Conservation (phyloP, 92 coral and sea anemone genomes). For the Nematostella vectensis region DNA sequence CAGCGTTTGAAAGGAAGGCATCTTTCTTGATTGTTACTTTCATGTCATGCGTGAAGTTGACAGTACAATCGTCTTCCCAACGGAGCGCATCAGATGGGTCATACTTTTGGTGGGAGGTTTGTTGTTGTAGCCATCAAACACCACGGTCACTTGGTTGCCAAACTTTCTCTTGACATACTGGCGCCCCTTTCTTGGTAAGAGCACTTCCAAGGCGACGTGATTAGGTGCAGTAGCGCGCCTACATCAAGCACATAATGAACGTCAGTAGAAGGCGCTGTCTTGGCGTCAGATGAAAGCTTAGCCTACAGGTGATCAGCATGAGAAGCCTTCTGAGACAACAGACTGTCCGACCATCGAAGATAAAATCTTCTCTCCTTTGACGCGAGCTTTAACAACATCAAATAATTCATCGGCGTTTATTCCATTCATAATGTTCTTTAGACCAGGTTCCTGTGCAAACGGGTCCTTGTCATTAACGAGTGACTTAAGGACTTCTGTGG, state of each 20-base stretch:
- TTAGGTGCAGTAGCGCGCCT: constrained; percentile 9
- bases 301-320: neutral
- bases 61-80: constrained; percentile 11
- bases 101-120: constrained; percentile 13
- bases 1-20: constrained; percentile 14
- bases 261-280: neutral
- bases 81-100: constrained; percentile 10
- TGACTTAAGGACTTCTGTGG: too few relatives aligned
- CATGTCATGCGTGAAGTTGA: constrained; percentile 15
- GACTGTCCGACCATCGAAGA: neutral
- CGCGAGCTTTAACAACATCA: too few relatives aligned
- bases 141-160: constrained; percentile 2
- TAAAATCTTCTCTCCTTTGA: too few relatives aligned
- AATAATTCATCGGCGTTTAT: too few relatives aligned
- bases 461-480: too few relatives aligned
- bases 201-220: constrained; percentile 5
- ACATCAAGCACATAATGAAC: constrained; percentile 2
- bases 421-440: too few relatives aligned
- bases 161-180: constrained; percentile 3
- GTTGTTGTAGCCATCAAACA: constrained; percentile 19
- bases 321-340: neutral
- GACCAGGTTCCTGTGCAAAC: too few relatives aligned
- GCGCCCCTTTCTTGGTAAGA: constrained; percentile 5
- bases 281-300: constrained; percentile 4
- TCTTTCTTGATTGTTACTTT: constrained; percentile 17